A percentile compares a stretch with the other conserved stretches of the same genome.
Conservation (phyloP, 2,797 vertebrate genomes). For the Alcedo quadribrachys region DNA sequence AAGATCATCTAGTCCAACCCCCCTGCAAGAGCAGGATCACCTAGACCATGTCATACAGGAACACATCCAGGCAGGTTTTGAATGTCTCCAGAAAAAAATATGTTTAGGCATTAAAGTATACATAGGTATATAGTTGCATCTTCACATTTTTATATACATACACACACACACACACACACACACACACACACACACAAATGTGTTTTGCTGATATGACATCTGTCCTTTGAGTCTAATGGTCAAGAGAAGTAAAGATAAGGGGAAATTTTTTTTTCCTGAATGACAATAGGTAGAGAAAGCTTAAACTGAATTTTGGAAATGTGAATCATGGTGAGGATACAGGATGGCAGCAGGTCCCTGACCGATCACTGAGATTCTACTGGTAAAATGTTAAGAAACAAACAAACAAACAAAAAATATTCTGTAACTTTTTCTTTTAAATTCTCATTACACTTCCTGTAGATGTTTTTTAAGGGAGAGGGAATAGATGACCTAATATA, state of each 20-base stretch:
- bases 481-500: neutral
- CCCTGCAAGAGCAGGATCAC: no score
- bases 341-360: neutral
- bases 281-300: neutral
- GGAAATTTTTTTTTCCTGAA: neutral
- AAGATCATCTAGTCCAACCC: no score
- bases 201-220: neutral
- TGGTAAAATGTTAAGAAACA: neutral
- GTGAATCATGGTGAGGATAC: neutral
- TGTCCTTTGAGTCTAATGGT: neutral
- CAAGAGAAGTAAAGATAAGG: neutral
- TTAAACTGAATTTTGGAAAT: neutral
- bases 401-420: neutral
- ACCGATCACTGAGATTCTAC: neutral
- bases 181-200: accelerated
- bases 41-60: no score
- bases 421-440: neutral
- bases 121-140: neutral
- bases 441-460: neutral
- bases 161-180: accelerated
- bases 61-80: no score
- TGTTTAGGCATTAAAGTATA: neutral
- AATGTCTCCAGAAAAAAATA: no score
- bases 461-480: neutral
- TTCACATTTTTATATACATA: neutral